These are phyloP conservation scores for Spialia ferax DNA, from an alignment of 2,888 invertebrate species.

Conservation along the genomic window DNA sequence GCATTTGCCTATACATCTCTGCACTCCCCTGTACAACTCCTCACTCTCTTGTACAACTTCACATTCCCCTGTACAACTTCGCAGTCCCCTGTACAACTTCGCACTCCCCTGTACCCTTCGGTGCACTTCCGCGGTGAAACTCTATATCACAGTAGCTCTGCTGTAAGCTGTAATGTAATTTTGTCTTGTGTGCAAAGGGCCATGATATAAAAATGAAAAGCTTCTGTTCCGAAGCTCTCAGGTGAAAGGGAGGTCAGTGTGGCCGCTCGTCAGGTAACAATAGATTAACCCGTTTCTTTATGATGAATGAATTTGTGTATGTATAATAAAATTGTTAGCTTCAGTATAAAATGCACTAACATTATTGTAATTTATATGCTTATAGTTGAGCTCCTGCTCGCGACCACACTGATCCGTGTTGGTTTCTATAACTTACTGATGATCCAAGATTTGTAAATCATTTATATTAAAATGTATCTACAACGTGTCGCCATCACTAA, in stretches of 20 bases:
- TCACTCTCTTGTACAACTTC: too few relatives aligned
- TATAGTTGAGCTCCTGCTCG: not conserved
- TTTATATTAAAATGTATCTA: not conserved
- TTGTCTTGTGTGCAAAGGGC: too few relatives aligned
- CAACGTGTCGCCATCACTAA: not conserved
- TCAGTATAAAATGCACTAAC: not conserved
- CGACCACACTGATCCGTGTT: slow-evolving; percentile 1
- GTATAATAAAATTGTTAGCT: not conserved
- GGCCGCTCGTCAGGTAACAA: not conserved
- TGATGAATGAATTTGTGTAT: not conserved
- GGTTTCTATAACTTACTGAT: not conserved
- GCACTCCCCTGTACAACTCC: too few relatives aligned
- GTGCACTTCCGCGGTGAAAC: too few relatives aligned
- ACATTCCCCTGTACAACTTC: too few relatives aligned
- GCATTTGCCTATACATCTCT: too few relatives aligned
- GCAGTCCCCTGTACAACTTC: too few relatives aligned
- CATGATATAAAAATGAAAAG: too few relatives aligned
- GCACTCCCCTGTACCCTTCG: too few relatives aligned
- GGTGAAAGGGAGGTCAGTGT: not conserved
- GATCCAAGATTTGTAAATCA: not conserved
- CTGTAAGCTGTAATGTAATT: too few relatives aligned
- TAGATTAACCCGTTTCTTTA: not conserved
- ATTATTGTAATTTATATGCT: not conserved
- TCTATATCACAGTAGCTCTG: too few relatives aligned
- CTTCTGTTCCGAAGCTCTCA: too few relatives aligned